Conservation (phyloP, 2,113 vertebrate species). For the Caracal caracal region DNA sequence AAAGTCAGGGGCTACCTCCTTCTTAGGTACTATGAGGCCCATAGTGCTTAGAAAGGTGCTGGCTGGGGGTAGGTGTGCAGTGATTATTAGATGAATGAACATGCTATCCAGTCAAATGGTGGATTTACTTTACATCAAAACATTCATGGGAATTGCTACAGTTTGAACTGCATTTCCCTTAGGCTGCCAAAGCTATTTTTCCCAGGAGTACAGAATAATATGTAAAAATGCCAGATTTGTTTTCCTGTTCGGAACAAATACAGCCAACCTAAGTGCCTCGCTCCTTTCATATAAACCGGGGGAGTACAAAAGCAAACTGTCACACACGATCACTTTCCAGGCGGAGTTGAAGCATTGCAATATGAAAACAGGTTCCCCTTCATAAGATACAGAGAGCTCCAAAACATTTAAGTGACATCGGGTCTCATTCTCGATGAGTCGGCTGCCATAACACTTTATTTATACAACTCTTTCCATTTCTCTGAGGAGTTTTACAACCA, state of each 20-base stretch:
- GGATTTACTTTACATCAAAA: background rate
- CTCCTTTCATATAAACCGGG: conserved; percentile 38
- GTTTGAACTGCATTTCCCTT: conserved; percentile 64
- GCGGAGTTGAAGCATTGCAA: background rate
- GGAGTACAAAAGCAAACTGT: conserved; percentile 63
- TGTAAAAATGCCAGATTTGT: conserved; percentile 75
- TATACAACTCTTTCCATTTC: conserved; percentile 64
- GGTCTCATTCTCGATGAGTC: background rate
- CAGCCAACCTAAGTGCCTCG: conserved; percentile 50
- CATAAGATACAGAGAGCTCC: background rate
- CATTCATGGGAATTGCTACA: conserved; percentile 5
- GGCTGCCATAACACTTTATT: conserved; percentile 62
- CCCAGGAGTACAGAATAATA: conserved; percentile 65
- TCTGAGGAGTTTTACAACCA: conserved; percentile 55
- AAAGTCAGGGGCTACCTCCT: background rate
- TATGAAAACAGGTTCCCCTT: conserved; percentile 52
- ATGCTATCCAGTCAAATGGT: background rate
- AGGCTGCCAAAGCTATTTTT: conserved; percentile 53
- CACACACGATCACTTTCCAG: conserved; percentile 56
- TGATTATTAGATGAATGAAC: background rate
- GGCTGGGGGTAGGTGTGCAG: background rate
- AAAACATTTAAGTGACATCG: conserved; percentile 34
- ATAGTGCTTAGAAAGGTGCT: rapidly evolving
- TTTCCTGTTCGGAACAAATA: conserved; percentile 71
- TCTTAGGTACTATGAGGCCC: background rate